phyloP scores from a whole-genome alignment of 2,113 vertebrate genomes.

The Saccopteryx bilineata region DNA sequence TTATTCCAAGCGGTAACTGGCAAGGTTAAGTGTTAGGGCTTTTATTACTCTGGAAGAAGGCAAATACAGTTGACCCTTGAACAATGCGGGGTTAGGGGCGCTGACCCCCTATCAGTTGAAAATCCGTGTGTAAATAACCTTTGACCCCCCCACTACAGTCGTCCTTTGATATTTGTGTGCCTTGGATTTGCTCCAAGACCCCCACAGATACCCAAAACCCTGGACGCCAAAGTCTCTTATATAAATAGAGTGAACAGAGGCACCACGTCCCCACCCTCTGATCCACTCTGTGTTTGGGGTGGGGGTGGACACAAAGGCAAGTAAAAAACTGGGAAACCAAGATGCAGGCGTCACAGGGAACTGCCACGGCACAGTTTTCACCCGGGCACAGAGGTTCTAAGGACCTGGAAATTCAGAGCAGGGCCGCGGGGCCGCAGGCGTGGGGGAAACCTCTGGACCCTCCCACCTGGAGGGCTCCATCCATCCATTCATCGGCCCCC shows the following conservation, averaged over 20 bases:
- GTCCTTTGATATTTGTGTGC: not conserved
- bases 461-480: not conserved
- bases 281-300: too few relatives aligned
- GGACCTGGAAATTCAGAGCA: not conserved
- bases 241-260: not conserved
- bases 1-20: not conserved
- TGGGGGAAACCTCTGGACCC: not conserved
- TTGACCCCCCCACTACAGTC: not conserved
- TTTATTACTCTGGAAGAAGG: not conserved
- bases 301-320: not conserved
- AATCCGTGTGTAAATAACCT: not conserved
- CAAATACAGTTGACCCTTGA: not conserved
- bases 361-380: not conserved
- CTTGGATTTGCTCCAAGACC: not conserved
- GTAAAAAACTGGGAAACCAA: not conserved
- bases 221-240: not conserved
- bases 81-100: not conserved
- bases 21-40: not conserved
- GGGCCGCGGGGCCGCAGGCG: not conserved
- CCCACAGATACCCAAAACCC: not conserved
- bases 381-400: accelerated
- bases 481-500: not conserved
- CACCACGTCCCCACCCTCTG: not conserved
- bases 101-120: not conserved
- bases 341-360: not conserved